These are phyloP conservation scores for Mionectes macconnelli DNA, from an alignment of 2,113 vertebrate species.

Conservation along the genomic window DNA sequence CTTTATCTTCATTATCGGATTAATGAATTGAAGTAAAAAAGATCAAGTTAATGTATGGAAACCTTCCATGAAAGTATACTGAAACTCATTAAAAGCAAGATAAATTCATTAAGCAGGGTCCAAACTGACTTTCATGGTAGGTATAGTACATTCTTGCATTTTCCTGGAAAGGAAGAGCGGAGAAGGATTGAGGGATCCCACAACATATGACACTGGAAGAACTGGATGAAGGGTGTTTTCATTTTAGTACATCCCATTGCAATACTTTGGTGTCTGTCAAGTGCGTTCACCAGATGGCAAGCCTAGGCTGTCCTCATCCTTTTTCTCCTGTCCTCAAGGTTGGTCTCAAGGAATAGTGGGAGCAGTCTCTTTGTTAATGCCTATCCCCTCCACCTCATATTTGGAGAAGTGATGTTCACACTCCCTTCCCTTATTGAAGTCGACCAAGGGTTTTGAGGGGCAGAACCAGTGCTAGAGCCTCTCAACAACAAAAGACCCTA, in stretches of 20 bases:
- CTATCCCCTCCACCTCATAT: not conserved
- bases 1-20: not conserved
- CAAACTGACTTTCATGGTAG: not conserved
- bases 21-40: not conserved
- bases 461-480: not conserved
- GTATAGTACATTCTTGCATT: not conserved
- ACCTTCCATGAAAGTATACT: not conserved
- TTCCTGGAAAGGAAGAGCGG: not conserved
- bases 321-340: not conserved
- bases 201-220: not conserved
- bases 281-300: not conserved
- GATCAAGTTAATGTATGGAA: not conserved
- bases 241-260: not conserved
- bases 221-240: not conserved
- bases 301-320: not conserved
- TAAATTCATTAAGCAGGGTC: not conserved
- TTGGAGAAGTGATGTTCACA: not conserved
- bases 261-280: not conserved
- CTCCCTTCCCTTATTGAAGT: not conserved
- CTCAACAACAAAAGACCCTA: fast-evolving
- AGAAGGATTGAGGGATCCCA: not conserved
- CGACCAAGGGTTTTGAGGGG: not conserved
- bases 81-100: not conserved
- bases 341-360: not conserved
- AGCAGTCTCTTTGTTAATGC: not conserved